Base-by-base conservation (phyloP, 2,888 invertebrate species). In the Meliscaeva auricollis region DNA sequence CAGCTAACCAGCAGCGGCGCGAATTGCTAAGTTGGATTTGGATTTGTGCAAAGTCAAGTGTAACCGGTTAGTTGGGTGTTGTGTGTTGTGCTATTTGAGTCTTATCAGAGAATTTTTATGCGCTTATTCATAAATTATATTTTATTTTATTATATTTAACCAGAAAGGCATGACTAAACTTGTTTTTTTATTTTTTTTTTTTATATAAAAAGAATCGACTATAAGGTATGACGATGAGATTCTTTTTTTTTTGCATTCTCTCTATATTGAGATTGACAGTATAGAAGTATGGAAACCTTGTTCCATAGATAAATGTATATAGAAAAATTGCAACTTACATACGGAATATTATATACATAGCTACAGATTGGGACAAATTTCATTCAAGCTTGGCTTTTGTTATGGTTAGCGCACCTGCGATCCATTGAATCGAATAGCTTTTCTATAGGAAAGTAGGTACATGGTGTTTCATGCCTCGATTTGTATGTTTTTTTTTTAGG, bases 121-220 rank as follows among this genome's bases (percentile, higher is more conserved):
- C 84, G 79, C 79, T 79, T 84, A 84, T 75, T 84, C 83, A 84
- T 84, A 84, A 79, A 79, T 84, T 83, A 83, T 83, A 74, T 70
- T 75, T 75, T 79, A 76, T 79, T 79, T 75, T 66, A 66, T 66
- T 66, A 66, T 50, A 50, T 35, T 66, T 66, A 64, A 74, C 56
- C 83, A 78, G 78, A 48, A 78, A 78, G 48, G 66, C 79, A 75
- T 79, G 83, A 78, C 74, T 74, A 76, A 80, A 76, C 84, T 72
- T 72, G 84, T 84, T 84, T 72, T 22, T 56, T 5, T 70, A 6
- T 48, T 35, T 50, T 38, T 84, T 75, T 32, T 35, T 5, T 70
- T 5, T 48, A 20, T 58, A 20, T 11, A 3, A 38, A 38, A 62
- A 74, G 22, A 68, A 44, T 41, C 60, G 38, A n/a, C 74, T 38